phyloP scores from a whole-genome alignment of 2,797 vertebrate genomes.

The Benthosema pterotum region DNA sequence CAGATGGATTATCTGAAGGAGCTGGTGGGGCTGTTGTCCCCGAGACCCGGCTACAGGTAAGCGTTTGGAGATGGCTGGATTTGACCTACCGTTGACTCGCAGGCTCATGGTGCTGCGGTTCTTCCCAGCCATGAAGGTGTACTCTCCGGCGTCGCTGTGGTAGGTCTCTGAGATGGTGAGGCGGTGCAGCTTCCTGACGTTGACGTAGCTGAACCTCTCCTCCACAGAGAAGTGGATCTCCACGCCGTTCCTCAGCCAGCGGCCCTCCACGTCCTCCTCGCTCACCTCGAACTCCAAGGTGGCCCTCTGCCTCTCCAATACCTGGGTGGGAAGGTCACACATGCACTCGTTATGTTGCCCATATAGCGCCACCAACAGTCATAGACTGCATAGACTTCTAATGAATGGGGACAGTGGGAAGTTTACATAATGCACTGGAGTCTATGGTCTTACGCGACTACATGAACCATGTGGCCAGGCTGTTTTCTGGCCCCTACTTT shows the following conservation, averaged over 20 bases:
- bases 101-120: constrained; percentile 88
- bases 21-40: too few relatives aligned
- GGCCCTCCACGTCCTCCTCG: constrained; percentile 90
- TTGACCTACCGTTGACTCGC: constrained; percentile 88
- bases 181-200: constrained; percentile 84
- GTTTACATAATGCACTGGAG: too few relatives aligned
- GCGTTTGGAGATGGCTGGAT: too few relatives aligned
- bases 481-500: too few relatives aligned
- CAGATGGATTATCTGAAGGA: too few relatives aligned
- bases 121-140: constrained; percentile 90
- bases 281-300: constrained; percentile 89
- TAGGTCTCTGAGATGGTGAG: constrained; percentile 79
- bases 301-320: constrained; percentile 75
- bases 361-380: too few relatives aligned
- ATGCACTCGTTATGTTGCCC: too few relatives aligned
- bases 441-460: too few relatives aligned
- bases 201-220: constrained; percentile 82
- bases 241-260: constrained; percentile 93
- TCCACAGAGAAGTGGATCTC: constrained; percentile 86
- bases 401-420: too few relatives aligned
- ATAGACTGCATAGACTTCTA: too few relatives aligned
- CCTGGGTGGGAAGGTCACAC: constrained; percentile 38
- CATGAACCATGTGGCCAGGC: too few relatives aligned
- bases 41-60: too few relatives aligned
- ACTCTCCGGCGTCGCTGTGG: constrained; percentile 85